Percentiles rank a stretch among this genome's conserved stretches.
These are phyloP conservation scores for Leucoma salicis DNA, from an alignment of 2,888 invertebrate species.

Conservation along the genomic window DNA sequence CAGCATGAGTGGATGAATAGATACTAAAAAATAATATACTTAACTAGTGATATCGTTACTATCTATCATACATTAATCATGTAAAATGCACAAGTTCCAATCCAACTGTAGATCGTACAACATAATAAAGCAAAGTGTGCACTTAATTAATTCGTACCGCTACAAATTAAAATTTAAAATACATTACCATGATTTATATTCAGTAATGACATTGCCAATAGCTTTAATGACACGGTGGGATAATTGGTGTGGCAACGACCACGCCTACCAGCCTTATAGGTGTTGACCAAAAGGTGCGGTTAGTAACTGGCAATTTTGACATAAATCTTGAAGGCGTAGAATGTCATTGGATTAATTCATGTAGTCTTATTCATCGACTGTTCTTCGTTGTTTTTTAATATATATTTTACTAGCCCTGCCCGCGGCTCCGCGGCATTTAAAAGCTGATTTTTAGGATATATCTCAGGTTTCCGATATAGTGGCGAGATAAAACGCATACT, in stretches of 20 bases:
- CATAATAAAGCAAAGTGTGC: slow-evolving; percentile 15
- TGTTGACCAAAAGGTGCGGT: slow-evolving; percentile 25
- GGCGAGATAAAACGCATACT: too few species aligned
- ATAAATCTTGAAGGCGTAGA: slow-evolving; percentile 20
- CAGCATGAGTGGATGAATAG: too few species aligned
- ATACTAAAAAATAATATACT: background rate
- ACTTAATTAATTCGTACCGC: slow-evolving; percentile 27
- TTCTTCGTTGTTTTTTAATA: too few species aligned
- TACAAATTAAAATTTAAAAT: slow-evolving; percentile 33
- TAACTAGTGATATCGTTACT: background rate
- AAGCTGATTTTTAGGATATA: too few species aligned
- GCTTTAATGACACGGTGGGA: slow-evolving; percentile 27
- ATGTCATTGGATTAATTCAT: slow-evolving; percentile 5
- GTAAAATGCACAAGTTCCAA: background rate
- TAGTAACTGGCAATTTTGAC: slow-evolving; percentile 18
- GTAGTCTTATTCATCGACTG: background rate
- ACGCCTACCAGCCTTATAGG: slow-evolving; percentile 29
- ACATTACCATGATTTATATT: slow-evolving; percentile 33
- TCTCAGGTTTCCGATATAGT: too few species aligned
- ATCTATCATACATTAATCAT: background rate
- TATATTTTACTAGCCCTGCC: too few species aligned
- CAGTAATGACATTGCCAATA: slow-evolving; percentile 35
- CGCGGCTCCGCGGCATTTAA: too few species aligned
- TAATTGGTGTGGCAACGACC: slow-evolving; percentile 33
- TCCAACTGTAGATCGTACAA: slow-evolving; percentile 9